These are phyloP conservation scores for Labeo catla DNA, from an alignment of 2,113 vertebrate species.

Conservation along the genomic window DNA sequence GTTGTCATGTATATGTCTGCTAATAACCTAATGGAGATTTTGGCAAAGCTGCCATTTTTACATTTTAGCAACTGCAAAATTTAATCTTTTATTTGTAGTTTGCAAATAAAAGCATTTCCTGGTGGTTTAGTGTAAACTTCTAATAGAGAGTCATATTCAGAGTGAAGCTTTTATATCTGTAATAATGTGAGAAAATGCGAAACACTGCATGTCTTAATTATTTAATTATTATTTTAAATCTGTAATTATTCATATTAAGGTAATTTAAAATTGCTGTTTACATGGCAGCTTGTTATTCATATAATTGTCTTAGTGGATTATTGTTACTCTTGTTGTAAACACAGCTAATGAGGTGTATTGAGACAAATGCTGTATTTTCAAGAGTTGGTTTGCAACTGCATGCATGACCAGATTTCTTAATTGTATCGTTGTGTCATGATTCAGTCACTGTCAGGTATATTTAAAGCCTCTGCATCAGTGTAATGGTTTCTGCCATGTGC, in stretches of 20 bases:
- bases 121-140: neutral
- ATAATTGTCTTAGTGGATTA: neutral
- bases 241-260: slow-evolving; percentile 21
- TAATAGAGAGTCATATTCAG: neutral
- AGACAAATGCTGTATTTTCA: neutral
- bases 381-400: neutral
- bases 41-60: neutral
- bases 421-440: neutral
- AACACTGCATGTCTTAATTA: neutral
- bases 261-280: slow-evolving; percentile 20
- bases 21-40: neutral
- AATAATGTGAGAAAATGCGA: no score
- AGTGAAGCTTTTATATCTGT: neutral
- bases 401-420: slow-evolving; percentile 8
- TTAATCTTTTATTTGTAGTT: neutral
- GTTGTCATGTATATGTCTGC: neutral
- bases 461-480: neutral
- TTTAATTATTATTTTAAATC: neutral
- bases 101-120: neutral
- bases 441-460: slow-evolving; percentile 22
- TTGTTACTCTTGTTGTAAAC: slow-evolving; percentile 11
- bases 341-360: slow-evolving; percentile 8
- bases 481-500: neutral
- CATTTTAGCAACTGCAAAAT: neutral
- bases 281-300: neutral